Base-by-base conservation (phyloP, 2,113 vertebrate genomes). In the Galemys pyrenaicus region DNA sequence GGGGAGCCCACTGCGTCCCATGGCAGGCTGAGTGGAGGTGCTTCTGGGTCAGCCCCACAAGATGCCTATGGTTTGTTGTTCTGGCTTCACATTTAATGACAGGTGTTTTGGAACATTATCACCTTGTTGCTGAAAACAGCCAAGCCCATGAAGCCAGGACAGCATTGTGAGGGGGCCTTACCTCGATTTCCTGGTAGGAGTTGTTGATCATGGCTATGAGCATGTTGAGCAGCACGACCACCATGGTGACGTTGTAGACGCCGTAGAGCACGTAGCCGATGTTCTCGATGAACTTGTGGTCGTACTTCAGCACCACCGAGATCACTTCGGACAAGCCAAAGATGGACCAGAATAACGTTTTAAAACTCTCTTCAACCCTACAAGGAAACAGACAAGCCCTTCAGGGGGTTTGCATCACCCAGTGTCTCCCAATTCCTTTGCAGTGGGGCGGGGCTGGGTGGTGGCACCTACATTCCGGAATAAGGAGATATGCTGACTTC, bases 151-250 rank as follows among this genome's bases (percentile, higher is more conserved):
- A 20, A 19, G 28, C 24, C 32, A 22, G 9, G 2, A 10, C 22
- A 35, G 32, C 15, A 1, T 17, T 37, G 17, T 17, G 11, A 7
- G 19, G 67, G 67, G 17, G 17, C 65, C 98, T 98, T 98, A 99
- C 99, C 99, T 99, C 99, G 26, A 99, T 99, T 98, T 99, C 99
- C 98, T 99, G 99, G 97, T 99, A 99, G 11, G 99, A 99, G 98
- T 98, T 99, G 98, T 99, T 99, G 98, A 99, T 99, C 99, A 99
- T 99, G 96, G 99, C 99, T 96, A 99, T 99, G 35, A 99, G 98
- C 99, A 99, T 99, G 95, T 99, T 99, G 95, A 99, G 99, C 35
- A 99, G 99, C 71, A 99, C 99, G 6, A 99, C 99, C 98, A 99
- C 99, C 99, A 99, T 99, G 26, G 99, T 99, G 97, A 99, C 99